phyloP scores from a whole-genome alignment of 2,797 vertebrate species.

The Sciurus vulgaris region DNA sequence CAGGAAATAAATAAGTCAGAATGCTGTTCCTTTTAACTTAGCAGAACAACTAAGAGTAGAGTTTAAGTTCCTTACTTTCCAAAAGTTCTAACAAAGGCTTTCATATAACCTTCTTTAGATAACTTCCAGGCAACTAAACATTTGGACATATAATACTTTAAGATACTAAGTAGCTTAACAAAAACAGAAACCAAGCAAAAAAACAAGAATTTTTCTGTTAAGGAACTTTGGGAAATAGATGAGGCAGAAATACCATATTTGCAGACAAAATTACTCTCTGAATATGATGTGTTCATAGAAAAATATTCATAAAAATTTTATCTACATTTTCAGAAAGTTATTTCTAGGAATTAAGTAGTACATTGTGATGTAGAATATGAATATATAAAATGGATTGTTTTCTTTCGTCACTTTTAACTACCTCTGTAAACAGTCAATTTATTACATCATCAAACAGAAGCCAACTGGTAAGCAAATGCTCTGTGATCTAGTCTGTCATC shows the following conservation, averaged over 20 bases:
- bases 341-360: slow-evolving; percentile 40
- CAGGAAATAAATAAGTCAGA: neutral
- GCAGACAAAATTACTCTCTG: neutral
- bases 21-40: neutral
- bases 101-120: slow-evolving; percentile 31
- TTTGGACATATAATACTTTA: slow-evolving; percentile 42
- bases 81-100: slow-evolving; percentile 25
- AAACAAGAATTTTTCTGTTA: slow-evolving; percentile 14
- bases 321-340: slow-evolving; percentile 30
- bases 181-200: slow-evolving; percentile 10
- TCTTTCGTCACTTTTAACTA: slow-evolving; percentile 35
- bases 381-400: neutral
- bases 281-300: neutral
- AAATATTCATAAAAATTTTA: slow-evolving; percentile 40
- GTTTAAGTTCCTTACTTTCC: neutral
- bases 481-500: neutral
- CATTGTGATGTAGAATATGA: slow-evolving; percentile 20
- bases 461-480: neutral
- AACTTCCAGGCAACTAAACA: slow-evolving; percentile 37
- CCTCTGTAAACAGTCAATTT: neutral
- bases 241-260: slow-evolving; percentile 2
- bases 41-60: neutral
- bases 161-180: neutral
- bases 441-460: slow-evolving; percentile 5
- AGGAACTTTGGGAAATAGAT: neutral